Base-by-base conservation (phyloP, 1,140 invertebrate species). In the Drosophila ironensis region DNA sequence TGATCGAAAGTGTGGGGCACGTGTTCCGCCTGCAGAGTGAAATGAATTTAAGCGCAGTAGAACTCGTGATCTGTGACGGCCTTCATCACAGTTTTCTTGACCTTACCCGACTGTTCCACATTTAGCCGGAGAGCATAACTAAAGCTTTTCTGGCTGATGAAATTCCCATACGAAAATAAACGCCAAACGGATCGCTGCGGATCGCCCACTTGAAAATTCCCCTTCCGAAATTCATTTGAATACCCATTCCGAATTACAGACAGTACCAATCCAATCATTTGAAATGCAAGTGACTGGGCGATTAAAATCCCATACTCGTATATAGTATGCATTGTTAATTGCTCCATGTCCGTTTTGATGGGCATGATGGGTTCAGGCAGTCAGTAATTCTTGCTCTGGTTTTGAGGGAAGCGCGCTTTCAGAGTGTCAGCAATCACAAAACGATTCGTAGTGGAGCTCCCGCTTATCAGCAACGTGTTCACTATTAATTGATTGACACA, bases 391-490 rank as follows among this genome's bases (percentile, higher is more conserved):
- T 20, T 57, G 52, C 28, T 24, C 53, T 47, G 25, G 22, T 42
- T 28, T 35, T n/a, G n/a, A n/a, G n/a, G n/a, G n/a, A n/a, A n/a
- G n/a, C n/a, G n/a, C n/a, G n/a, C n/a, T n/a, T n/a, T n/a, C 11
- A 33, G 14, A 33, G n/a, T 33, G 30, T n/a, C 33, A 12, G 14
- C 20, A 27, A 37, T 20, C 44, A 50, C 35, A 56, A 37, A 56
- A 17, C 8, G 11, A 48, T 54, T 48, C 28, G 44, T 20, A 19
- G 40, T 56, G 57, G 22, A 30, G 24, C n/a, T 11, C 16, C 7
- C 41, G 19, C 63, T 82, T 81, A 81, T 81, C 77, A 67, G 66
- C 67, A 68, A 63, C 67, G 71, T 71, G 69, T 71, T 80, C 45
- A 68, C 38, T 50, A 35, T 80, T 72, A 60, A 72, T 54, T 72